phyloP scores from a whole-genome alignment of 2,888 invertebrate species.

The Drosophila rubida region DNA sequence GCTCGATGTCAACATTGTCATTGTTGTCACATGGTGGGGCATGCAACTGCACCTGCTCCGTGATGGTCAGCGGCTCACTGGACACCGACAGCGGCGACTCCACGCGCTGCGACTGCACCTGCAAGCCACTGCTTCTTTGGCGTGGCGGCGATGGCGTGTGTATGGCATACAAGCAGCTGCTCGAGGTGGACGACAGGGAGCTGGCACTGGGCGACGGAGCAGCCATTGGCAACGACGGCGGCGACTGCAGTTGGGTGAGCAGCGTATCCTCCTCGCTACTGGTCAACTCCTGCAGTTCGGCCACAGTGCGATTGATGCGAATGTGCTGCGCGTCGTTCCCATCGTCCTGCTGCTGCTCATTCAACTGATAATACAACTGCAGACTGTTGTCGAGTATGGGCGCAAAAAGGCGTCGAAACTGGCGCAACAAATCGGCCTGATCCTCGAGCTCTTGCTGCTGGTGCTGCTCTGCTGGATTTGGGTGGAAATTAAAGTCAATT shows the following conservation, averaged over 20 bases:
- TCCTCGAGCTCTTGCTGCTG: conserved; percentile 5
- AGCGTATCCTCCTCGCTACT: conserved; percentile 68
- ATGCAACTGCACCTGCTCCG: conserved; percentile 78
- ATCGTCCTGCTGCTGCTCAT: conserved; percentile 47
- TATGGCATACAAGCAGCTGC: conserved; percentile 77
- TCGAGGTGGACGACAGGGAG: conserved; percentile 71
- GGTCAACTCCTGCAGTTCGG: conserved; percentile 70
- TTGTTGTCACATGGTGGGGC: conserved; percentile 45
- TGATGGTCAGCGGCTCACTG: conserved; percentile 68
- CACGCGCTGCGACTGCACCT: conserved; percentile 38
- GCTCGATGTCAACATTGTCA: conserved; percentile 23
- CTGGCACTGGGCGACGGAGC: conserved; percentile 38
- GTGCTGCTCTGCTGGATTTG: conserved; percentile 39
- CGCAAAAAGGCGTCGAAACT: conserved; percentile 74
- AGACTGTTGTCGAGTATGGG: conserved; percentile 66
- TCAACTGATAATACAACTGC: conserved; percentile 70
- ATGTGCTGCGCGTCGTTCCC: conserved; percentile 64
- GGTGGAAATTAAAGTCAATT: conserved; percentile 70
- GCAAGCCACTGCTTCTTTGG: background rate
- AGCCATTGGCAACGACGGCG: conserved; percentile 13
- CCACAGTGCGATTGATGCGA: conserved; percentile 74
- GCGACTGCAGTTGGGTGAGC: conserved; percentile 53
- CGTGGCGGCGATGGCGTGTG: conserved; percentile 72
- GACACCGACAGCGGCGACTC: conserved; percentile 44
- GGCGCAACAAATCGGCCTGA: conserved; percentile 61